phyloP scores from a whole-genome alignment of 2,113 vertebrate species.

The Indicator indicator region DNA sequence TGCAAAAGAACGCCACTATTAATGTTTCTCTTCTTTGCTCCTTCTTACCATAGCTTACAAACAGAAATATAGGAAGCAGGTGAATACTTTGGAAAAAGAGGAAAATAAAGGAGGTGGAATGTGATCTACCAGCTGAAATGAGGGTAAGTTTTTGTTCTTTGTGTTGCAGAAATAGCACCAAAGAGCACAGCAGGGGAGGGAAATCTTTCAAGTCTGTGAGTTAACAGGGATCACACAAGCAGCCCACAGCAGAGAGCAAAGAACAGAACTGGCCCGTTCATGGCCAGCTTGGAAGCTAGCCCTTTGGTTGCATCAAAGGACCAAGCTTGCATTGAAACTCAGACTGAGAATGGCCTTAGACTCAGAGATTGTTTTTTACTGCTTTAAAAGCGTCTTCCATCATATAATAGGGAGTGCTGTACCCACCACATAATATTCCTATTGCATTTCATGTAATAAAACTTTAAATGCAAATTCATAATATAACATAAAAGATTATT shows the following conservation, averaged over 20 bases:
- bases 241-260: not conserved
- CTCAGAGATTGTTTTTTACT: not conserved
- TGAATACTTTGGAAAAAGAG: not conserved
- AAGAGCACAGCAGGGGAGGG: not conserved
- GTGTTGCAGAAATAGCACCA: conserved; percentile 9
- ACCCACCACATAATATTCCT: not conserved
- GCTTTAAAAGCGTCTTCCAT: not conserved
- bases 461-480: not conserved
- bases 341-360: not conserved
- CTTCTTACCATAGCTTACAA: not conserved
- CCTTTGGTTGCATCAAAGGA: conserved; percentile 15
- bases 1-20: not conserved
- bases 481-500: not conserved
- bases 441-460: not conserved
- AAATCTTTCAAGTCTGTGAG: conserved; percentile 29
- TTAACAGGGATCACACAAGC: conserved; percentile 35
- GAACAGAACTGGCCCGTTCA: not conserved
- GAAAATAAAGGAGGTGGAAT: not conserved
- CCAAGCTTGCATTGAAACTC: not conserved
- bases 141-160: not conserved
- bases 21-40: not conserved
- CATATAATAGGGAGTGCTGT: not conserved
- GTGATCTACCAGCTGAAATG: not conserved
- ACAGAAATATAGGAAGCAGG: not conserved
- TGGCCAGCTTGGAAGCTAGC: not conserved